Base-by-base conservation (phyloP, 2,797 vertebrate species). In the Melanogrammus aeglefinus region DNA sequence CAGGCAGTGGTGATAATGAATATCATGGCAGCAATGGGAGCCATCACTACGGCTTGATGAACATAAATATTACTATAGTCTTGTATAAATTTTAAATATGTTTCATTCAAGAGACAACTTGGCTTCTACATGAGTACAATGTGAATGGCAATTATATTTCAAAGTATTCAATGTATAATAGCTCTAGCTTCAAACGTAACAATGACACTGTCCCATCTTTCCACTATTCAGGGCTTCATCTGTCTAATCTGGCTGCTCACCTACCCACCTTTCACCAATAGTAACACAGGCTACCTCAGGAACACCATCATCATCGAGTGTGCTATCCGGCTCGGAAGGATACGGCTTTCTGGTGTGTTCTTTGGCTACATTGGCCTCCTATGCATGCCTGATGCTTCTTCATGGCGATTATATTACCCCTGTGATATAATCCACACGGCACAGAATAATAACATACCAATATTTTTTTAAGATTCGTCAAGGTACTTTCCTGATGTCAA, bases 291-390 rank as follows among this genome's bases (percentile, higher is more conserved):
- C 57, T 89, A 91, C 77, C 81, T 90, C 41, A 92, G 87, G 47
- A 78, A 85, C 57, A 90, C 78, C 38, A 90, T 94, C 69, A 89
- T 91, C 69, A 82, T 92, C 1, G 91, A 93, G 75, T 94, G 93
- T 83, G 86, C 82, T 12, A 85, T n/a, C 88, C 27, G 93, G 93
- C 35, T 94, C 94, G 31, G 88, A 92, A 1, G 63, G 88, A n/a
- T n/a, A n/a, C 1, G 90, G 89, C 13, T 94, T 94, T 94, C 83
- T 93, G 90, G 91, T 90, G 90, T 81, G 92, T 93, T 29, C 86
- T 94, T 33, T 33, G 92, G 92, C 51, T 94, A 94, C 79, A 93
- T 94, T 1, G 90, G 93, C 21, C 63, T 94, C 2, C 83, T 95
- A 47, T n/a, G 88, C 93, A n/a, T 92, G 88, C 75, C 76, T 91